Percentiles rank a stretch among this genome's conserved stretches.
Evolutionary conservation across 1,140 invertebrate genomes (phyloP).

Genomic region (Leptoteleia sp.): DNA sequence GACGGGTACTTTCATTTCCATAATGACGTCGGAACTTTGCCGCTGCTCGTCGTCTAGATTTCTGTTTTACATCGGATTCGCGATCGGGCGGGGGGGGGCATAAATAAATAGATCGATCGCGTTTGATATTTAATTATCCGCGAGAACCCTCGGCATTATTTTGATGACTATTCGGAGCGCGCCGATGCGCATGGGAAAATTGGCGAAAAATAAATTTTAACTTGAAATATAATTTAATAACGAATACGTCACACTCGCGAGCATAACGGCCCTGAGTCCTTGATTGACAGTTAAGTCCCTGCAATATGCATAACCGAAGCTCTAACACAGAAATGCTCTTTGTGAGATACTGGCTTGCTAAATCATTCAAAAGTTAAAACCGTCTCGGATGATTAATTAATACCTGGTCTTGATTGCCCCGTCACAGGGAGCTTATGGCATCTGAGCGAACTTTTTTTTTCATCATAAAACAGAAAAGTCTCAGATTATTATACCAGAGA

Average conservation of each 20-base stretch:
- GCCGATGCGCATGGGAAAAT: not conserved
- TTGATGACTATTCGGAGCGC: too few relatives aligned
- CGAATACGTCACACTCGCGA: conserved; percentile 30
- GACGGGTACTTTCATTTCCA: conserved; percentile 73
- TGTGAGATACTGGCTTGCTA: conserved; percentile 71
- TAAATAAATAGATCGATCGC: conserved; percentile 36
- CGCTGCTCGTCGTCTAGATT: conserved; percentile 6
- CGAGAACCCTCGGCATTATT: too few relatives aligned
- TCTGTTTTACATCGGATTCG: conserved; percentile 27
- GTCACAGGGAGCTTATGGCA: conserved; percentile 4
- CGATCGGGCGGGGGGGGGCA: too few relatives aligned
- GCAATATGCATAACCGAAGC: conserved; percentile 78
- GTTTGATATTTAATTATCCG: conserved; percentile 31
- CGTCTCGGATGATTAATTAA: conserved; percentile 67
- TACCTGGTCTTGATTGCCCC: conserved; percentile 9
- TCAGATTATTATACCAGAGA: too few relatives aligned
- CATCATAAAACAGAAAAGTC: too few relatives aligned
- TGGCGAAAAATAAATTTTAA: conserved; percentile 29
- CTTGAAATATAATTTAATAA: conserved; percentile 49
- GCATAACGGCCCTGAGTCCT: conserved; percentile 64
- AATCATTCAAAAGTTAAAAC: conserved; percentile 75
- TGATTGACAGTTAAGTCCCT: conserved; percentile 78
- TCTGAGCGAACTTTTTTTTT: too few relatives aligned
- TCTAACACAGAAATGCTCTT: conserved; percentile 79
- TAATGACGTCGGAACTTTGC: conserved; percentile 72